These are phyloP conservation scores for Lasioglossum baleicum DNA, from an alignment of 1,140 invertebrate species.

Conservation along the genomic window DNA sequence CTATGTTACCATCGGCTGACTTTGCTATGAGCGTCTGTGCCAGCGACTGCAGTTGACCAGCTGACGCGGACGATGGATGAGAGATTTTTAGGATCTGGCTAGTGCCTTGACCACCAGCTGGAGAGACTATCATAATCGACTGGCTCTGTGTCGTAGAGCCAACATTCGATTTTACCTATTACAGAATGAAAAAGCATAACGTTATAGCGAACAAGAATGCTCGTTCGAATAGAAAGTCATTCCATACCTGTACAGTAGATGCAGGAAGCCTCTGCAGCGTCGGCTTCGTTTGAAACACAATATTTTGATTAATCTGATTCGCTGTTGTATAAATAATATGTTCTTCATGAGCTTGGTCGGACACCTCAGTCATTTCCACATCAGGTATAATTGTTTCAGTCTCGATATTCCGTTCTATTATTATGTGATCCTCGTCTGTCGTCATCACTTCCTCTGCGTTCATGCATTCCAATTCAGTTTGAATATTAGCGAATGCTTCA, in stretches of 20 bases:
- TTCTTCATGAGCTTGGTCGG: conserved; percentile 66
- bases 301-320: conserved; percentile 73
- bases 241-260: conserved; percentile 68
- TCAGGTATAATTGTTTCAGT: conserved; percentile 72
- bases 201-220: background rate
- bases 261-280: conserved; percentile 74
- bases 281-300: conserved; percentile 77
- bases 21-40: conserved; percentile 78
- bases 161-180: conserved; percentile 71
- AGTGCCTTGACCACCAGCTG: conserved; percentile 73
- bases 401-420: conserved; percentile 61
- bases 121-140: conserved; percentile 78
- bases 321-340: conserved; percentile 73
- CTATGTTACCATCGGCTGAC: conserved; percentile 76
- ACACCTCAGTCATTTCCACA: conserved; percentile 73
- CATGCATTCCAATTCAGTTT: conserved; percentile 78
- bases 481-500: conserved; percentile 76
- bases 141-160: conserved; percentile 72
- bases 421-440: conserved; percentile 68
- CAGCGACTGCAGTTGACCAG: conserved; percentile 75
- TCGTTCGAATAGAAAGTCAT: background rate
- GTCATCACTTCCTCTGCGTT: conserved; percentile 77
- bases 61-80: conserved; percentile 75
- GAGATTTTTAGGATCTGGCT: conserved; percentile 79
- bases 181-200: conserved; percentile 18